These are phyloP conservation scores for Pristionchus arcanus DNA, from an alignment of 2,888 invertebrate species.

Conservation along the genomic window DNA sequence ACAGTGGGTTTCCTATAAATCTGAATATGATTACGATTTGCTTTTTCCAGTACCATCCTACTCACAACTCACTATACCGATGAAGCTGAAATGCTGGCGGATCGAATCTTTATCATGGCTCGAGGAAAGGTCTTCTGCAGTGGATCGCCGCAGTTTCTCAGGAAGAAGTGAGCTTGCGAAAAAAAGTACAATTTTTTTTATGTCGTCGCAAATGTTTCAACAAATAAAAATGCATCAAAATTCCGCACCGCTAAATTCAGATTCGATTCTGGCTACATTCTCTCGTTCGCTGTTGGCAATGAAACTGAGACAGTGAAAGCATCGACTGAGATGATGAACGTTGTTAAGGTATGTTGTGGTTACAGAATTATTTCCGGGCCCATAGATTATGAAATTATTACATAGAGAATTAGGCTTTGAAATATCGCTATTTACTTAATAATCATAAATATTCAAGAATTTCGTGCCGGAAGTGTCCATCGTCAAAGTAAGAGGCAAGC, in stretches of 20 bases:
- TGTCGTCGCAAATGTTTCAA: too few species aligned
- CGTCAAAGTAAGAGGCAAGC: constrained; percentile 58
- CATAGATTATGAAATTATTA: too few species aligned
- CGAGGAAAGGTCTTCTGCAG: constrained; percentile 61
- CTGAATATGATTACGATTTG: not conserved
- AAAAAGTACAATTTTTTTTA: too few species aligned
- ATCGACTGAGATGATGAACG: not conserved
- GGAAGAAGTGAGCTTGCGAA: constrained; percentile 4
- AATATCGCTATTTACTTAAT: too few species aligned
- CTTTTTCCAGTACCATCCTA: constrained; percentile 70
- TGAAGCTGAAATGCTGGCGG: constrained; percentile 76
- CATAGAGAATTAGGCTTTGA: too few species aligned
- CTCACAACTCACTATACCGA: constrained; percentile 78
- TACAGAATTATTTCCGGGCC: too few species aligned
- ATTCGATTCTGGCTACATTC: constrained; percentile 74
- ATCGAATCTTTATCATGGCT: constrained; percentile 74
- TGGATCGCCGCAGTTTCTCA: not conserved
- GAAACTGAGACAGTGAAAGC: not conserved
- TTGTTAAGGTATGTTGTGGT: not conserved
- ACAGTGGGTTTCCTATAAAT: constrained; percentile 48
- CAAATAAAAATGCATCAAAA: too few species aligned
- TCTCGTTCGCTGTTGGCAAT: constrained; percentile 63
- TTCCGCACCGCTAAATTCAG: too few species aligned
- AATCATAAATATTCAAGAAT: not conserved
- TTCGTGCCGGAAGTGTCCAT: constrained; percentile 1